These are phyloP conservation scores for Brachypteracias leptosomus DNA, from an alignment of 2,113 vertebrate genomes.

Conservation along the genomic window DNA sequence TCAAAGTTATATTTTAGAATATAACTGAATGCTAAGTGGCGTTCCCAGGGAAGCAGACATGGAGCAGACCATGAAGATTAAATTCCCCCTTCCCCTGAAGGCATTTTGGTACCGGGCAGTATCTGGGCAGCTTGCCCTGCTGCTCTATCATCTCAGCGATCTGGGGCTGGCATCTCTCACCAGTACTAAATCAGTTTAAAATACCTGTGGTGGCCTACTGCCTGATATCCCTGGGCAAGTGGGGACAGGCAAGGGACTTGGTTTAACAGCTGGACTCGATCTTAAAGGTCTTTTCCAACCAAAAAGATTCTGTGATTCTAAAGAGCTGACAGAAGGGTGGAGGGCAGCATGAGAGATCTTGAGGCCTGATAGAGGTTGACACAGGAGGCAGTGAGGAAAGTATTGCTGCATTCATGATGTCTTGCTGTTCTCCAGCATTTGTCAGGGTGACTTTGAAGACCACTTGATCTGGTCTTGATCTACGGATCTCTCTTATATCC, in stretches of 20 bases:
- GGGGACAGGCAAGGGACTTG: neutral
- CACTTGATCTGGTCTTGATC: neutral
- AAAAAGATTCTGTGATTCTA: neutral
- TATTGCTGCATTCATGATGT: neutral
- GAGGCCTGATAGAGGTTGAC: neutral
- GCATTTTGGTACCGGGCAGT: neutral
- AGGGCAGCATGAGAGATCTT: neutral
- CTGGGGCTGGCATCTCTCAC: neutral
- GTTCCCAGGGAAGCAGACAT: neutral
- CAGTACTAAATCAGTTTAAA: neutral
- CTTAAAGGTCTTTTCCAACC: neutral
- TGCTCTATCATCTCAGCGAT: neutral
- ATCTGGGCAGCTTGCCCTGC: neutral
- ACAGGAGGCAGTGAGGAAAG: neutral
- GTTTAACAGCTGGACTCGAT: neutral
- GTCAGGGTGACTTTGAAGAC: neutral
- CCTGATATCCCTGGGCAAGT: neutral
- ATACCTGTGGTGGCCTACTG: neutral
- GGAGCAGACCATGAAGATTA: neutral
- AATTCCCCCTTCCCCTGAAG: neutral
- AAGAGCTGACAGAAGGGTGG: rapidly evolving
- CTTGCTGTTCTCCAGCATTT: neutral
- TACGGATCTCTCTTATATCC: neutral
- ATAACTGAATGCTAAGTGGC: neutral
- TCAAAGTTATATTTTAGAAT: neutral